phyloP scores from a whole-genome alignment of 2,888 invertebrate species.

The Hirtodrosophila trivittata region DNA sequence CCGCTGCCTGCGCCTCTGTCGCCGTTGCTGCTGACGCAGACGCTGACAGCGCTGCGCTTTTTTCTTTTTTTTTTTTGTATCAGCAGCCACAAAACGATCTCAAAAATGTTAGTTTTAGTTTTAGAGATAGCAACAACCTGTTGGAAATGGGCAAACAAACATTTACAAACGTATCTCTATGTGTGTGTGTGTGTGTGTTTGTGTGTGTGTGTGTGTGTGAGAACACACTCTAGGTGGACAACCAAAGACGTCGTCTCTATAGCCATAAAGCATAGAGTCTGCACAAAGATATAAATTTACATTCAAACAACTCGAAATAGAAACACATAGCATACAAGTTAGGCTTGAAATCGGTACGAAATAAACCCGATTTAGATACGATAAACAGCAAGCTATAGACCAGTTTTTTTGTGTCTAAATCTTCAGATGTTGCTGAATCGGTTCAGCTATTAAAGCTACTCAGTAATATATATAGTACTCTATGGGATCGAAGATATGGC shows the following conservation, averaged over 20 bases:
- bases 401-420: too few species aligned
- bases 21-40: slow-evolving; percentile 2
- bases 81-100: slow-evolving; percentile 42
- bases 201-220: slow-evolving; percentile 1
- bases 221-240: slow-evolving; percentile 19
- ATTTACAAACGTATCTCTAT: background rate
- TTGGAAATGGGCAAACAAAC: slow-evolving; percentile 62
- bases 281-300: slow-evolving; percentile 4
- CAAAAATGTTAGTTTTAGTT: slow-evolving; percentile 54
- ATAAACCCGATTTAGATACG: too few species aligned
- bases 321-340: too few species aligned
- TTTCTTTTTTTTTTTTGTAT: slow-evolving; percentile 33
- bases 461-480: too few species aligned
- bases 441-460: too few species aligned
- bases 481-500: too few species aligned
- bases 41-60: slow-evolving; percentile 35
- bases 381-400: too few species aligned
- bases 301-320: too few species aligned
- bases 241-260: slow-evolving; percentile 10
- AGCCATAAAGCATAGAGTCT: slow-evolving; percentile 26
- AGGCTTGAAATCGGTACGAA: too few species aligned
- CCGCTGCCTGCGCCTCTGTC: background rate
- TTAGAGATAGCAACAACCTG: slow-evolving; percentile 67
- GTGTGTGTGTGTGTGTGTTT: background rate
- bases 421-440: too few species aligned